These are phyloP conservation scores for Muscina levida DNA, from an alignment of 2,888 invertebrate genomes.

Conservation along the genomic window DNA sequence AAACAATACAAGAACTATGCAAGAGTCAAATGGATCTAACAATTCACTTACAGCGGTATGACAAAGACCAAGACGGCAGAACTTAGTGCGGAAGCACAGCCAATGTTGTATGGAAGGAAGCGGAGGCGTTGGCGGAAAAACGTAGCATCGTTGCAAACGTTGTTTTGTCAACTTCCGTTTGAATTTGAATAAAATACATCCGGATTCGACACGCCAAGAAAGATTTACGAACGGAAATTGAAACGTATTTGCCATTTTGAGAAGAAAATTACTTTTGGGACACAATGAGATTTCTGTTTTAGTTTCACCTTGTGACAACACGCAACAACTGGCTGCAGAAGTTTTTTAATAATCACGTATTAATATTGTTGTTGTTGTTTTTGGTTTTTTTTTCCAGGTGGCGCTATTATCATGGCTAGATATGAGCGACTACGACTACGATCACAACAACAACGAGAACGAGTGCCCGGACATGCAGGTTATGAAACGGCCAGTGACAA, in stretches of 20 bases:
- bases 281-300: slow-evolving; percentile 32
- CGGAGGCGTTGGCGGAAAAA: not conserved
- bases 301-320: not conserved
- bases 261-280: not conserved
- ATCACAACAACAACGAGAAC: slow-evolving; percentile 69
- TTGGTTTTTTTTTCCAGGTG: slow-evolving; percentile 70
- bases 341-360: slow-evolving; percentile 10
- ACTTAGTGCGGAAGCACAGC: too few species aligned
- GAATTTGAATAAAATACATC: slow-evolving; percentile 57
- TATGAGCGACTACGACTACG: slow-evolving; percentile 76
- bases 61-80: not conserved
- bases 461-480: slow-evolving; percentile 34
- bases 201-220: not conserved
- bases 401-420: slow-evolving; percentile 80
- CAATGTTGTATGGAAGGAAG: too few species aligned
- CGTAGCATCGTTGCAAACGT: not conserved
- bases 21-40: not conserved
- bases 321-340: not conserved
- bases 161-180: slow-evolving; percentile 61
- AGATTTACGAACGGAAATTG: slow-evolving; percentile 44
- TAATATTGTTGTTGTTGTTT: slow-evolving; percentile 23
- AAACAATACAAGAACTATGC: slow-evolving; percentile 2
- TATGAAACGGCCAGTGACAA: slow-evolving; percentile 16
- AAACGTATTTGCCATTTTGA: slow-evolving; percentile 49
- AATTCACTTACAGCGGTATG: not conserved